phyloP scores from a whole-genome alignment of 2,797 vertebrate genomes.

The Graptemys geographica region DNA sequence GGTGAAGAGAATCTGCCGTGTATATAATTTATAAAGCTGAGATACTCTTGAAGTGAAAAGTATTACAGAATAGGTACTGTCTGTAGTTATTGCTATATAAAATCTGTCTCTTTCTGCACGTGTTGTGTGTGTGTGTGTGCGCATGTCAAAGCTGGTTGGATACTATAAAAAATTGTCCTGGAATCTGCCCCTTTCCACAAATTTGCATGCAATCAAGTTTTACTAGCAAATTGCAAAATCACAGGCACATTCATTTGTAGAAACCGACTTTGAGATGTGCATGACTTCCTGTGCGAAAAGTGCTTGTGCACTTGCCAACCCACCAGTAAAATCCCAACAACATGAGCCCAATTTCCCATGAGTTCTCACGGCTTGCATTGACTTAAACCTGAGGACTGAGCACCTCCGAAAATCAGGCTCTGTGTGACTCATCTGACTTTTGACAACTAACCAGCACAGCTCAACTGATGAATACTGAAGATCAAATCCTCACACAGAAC shows the following conservation, averaged over 20 bases:
- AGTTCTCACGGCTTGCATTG: background rate
- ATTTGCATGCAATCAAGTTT: conserved; percentile 2
- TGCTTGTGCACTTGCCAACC: conserved; percentile 3
- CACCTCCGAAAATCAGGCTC: background rate
- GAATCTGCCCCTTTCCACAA: conserved; percentile 12
- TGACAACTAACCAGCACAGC: background rate
- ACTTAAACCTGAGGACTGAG: conserved; percentile 1
- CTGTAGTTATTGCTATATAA: conserved; percentile 19
- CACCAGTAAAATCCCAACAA: background rate
- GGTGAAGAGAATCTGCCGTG: accelerated
- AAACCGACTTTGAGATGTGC: conserved; percentile 23
- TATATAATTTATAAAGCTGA: background rate
- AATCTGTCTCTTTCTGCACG: background rate
- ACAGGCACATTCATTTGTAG: background rate
- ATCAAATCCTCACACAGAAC: background rate
- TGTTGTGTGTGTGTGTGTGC: background rate
- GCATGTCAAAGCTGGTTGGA: background rate
- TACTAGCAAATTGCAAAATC: background rate
- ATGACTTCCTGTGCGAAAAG: conserved; percentile 14
- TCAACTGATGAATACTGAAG: background rate
- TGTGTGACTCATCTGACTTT: background rate
- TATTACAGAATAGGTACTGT: background rate
- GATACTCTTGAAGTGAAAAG: background rate
- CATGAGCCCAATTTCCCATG: background rate
- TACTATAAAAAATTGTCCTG: background rate